phyloP scores from a whole-genome alignment of 2,888 invertebrate genomes.

The Ditula angustiorana region DNA sequence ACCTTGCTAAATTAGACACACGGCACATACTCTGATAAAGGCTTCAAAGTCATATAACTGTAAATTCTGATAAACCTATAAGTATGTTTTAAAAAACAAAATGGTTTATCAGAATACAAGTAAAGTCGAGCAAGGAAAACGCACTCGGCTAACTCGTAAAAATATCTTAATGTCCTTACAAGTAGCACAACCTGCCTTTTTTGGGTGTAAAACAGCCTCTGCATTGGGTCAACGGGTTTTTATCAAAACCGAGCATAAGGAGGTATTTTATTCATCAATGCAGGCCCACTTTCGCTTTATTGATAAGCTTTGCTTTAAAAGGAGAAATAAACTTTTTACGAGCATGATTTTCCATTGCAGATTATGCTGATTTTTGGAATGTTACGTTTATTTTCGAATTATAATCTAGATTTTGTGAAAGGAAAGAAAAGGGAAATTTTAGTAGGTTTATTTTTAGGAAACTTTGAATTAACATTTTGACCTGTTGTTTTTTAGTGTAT shows the following conservation, averaged over 20 bases:
- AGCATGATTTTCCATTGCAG: background rate
- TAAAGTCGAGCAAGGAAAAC: too few relatives aligned
- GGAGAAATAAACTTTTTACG: slow-evolving; percentile 23
- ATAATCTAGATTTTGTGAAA: slow-evolving; percentile 9
- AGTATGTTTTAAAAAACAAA: too few relatives aligned
- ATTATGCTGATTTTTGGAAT: slow-evolving; percentile 5
- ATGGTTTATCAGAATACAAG: too few relatives aligned
- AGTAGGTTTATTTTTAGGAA: too few relatives aligned
- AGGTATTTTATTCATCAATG: slow-evolving; percentile 42
- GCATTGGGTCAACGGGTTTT: slow-evolving; percentile 61
- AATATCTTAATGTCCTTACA: slow-evolving; percentile 24
- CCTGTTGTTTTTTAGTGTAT: too few relatives aligned
- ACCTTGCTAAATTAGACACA: too few relatives aligned
- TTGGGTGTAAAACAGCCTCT: slow-evolving; percentile 42
- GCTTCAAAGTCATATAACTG: too few relatives aligned
- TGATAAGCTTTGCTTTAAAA: slow-evolving; percentile 24
- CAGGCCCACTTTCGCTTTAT: slow-evolving; percentile 41
- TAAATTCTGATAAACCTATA: too few relatives aligned
- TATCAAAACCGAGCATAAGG: slow-evolving; percentile 43
- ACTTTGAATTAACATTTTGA: too few relatives aligned
- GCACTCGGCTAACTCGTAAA: slow-evolving; percentile 3
- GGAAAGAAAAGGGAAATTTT: background rate
- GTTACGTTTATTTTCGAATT: background rate
- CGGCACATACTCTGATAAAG: too few relatives aligned
- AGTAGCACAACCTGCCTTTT: slow-evolving; percentile 31